Percentiles rank a stretch among this genome's conserved stretches.
phyloP scores from a whole-genome alignment of 2,113 vertebrate species.

The Argyrosomus japonicus region DNA sequence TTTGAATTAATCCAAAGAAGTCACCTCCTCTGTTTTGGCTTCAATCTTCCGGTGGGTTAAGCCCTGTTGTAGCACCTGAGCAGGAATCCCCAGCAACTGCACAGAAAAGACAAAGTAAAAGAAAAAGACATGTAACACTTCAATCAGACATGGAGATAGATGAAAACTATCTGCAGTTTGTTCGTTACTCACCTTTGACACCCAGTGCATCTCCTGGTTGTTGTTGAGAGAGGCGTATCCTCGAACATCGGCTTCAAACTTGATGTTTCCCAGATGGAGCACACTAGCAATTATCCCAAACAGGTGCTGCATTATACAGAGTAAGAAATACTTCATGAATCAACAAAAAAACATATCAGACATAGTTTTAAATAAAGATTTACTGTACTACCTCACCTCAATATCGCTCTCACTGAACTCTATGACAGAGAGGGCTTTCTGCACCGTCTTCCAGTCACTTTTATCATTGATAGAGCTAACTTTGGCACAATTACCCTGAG shows the following conservation, averaged over 20 bases:
- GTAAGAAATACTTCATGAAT: background rate
- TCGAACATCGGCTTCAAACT: constrained; percentile 86
- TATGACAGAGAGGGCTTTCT: constrained; percentile 90
- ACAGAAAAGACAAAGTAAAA: background rate
- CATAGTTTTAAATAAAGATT: background rate
- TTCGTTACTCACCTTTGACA: constrained; percentile 88
- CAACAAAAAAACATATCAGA: background rate
- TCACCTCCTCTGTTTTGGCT: constrained; percentile 92
- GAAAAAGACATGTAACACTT: background rate
- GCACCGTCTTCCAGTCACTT: constrained; percentile 91
- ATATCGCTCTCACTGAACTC: constrained; percentile 88
- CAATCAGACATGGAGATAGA: background rate
- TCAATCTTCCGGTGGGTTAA: constrained; percentile 94
- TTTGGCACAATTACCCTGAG: constrained; percentile 92
- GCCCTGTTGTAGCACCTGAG: constrained; percentile 86
- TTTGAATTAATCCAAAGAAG: background rate
- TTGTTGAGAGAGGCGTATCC: constrained; percentile 88
- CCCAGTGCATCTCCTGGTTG: constrained; percentile 90
- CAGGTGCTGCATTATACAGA: constrained; percentile 82
- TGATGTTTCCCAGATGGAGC: constrained; percentile 94
- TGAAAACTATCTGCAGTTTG: background rate
- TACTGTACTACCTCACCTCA: constrained; percentile 82
- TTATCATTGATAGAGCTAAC: constrained; percentile 92
- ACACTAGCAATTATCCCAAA: constrained; percentile 94
- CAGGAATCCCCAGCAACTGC: constrained; percentile 90